Evolutionary conservation across 1,140 invertebrate species (phyloP).

Genomic region (Drosophila ambigua): DNA sequence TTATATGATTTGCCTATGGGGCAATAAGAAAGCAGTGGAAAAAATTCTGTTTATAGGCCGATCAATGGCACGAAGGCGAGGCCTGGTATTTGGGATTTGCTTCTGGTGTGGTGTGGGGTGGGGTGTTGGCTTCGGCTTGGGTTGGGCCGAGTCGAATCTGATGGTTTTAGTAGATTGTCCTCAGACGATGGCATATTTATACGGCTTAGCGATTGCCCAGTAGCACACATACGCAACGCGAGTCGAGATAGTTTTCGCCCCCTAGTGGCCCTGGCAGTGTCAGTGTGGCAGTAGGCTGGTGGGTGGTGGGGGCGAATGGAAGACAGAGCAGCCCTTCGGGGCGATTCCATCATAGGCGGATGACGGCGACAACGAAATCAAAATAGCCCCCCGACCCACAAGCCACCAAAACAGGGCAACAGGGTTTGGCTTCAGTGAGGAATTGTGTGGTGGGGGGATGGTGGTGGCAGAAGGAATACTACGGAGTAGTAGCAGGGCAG

Average conservation of each 20-base stretch:
- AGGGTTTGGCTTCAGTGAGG: slow-evolving; percentile 29
- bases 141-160: slow-evolving; percentile 45
- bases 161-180: slow-evolving; percentile 69
- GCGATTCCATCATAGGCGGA: slow-evolving; percentile 60
- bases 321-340: slow-evolving; percentile 43
- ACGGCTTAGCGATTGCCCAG: slow-evolving; percentile 73
- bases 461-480: slow-evolving; percentile 1
- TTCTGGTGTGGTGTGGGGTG: slow-evolving; percentile 12
- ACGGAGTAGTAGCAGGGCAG: not conserved
- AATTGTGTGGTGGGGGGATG: slow-evolving; percentile 9
- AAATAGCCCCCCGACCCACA: slow-evolving; percentile 33
- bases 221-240: slow-evolving; percentile 67
- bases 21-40: slow-evolving; percentile 64
- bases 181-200: slow-evolving; percentile 70
- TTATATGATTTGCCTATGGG: slow-evolving; percentile 81
- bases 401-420: slow-evolving; percentile 17
- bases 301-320: slow-evolving; percentile 3
- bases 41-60: slow-evolving; percentile 78
- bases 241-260: slow-evolving; percentile 58
- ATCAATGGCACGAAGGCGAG: slow-evolving; percentile 67
- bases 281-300: slow-evolving; percentile 13
- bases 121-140: slow-evolving; percentile 12
- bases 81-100: slow-evolving; percentile 4
- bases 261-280: too few relatives aligned
- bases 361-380: slow-evolving; percentile 61